Evolutionary conservation across 2,113 vertebrate genomes (phyloP).

Genomic region (Carettochelys insculpta): DNA sequence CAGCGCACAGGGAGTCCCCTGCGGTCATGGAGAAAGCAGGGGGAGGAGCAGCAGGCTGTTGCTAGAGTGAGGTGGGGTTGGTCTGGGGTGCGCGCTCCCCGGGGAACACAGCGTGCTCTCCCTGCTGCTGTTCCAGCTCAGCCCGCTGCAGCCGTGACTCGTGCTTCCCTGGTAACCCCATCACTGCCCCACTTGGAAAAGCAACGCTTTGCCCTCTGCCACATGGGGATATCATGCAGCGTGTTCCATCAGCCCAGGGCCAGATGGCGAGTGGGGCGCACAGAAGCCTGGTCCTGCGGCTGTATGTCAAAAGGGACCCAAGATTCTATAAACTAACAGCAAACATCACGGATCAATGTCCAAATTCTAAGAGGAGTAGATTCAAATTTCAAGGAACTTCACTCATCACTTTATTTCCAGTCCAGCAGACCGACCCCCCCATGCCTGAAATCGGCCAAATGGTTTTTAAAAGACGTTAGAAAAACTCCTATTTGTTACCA

Average conservation of each 20-base stretch:
- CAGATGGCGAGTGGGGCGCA: neutral
- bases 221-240: neutral
- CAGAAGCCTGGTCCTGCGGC: neutral
- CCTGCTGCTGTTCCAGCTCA: neutral
- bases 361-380: slow-evolving; percentile 57
- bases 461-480: slow-evolving; percentile 43
- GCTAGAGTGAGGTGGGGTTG: too few species aligned
- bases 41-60: too few species aligned
- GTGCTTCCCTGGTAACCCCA: neutral
- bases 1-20: too few species aligned
- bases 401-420: neutral
- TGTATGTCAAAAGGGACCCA: neutral
- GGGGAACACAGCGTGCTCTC: too few species aligned
- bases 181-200: neutral
- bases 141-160: neutral
- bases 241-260: neutral
- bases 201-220: neutral
- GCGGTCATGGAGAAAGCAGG: too few species aligned
- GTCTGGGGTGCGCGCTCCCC: too few species aligned
- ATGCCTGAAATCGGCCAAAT: slow-evolving; percentile 50
- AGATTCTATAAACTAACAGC: slow-evolving; percentile 66
- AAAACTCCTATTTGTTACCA: slow-evolving; percentile 20
- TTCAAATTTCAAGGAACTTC: neutral
- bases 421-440: neutral
- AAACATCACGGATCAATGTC: too few species aligned